Evolutionary conservation across 1,140 invertebrate genomes (phyloP).

Genomic region (Formica exsecta): DNA sequence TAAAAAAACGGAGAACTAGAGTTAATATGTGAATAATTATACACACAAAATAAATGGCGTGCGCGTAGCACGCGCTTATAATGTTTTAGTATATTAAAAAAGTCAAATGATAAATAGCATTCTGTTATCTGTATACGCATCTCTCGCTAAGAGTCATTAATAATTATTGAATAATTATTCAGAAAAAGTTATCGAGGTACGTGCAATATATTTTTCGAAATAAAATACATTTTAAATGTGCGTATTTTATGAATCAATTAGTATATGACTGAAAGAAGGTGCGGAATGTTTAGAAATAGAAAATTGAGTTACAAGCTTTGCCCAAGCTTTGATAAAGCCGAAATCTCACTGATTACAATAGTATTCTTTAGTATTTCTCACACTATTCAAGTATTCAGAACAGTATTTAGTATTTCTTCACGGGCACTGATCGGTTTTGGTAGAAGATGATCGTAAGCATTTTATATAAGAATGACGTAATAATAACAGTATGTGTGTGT

Average conservation of each 20-base stretch:
- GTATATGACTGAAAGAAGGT: neutral
- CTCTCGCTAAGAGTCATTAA: no score
- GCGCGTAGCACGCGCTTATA: no score
- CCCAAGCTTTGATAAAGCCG: neutral
- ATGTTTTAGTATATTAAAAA: no score
- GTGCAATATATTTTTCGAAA: no score
- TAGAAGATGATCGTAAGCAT: conserved; percentile 35
- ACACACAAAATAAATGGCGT: no score
- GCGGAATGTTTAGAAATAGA: neutral
- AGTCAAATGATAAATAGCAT: no score
- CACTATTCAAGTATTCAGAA: no score
- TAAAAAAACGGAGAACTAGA: no score
- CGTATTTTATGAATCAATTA: neutral
- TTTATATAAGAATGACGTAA: conserved; percentile 60
- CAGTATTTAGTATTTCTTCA: neutral
- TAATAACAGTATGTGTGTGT: conserved; percentile 35
- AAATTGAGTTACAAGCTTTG: neutral
- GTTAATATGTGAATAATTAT: no score
- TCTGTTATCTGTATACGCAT: no score
- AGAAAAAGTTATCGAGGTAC: no score
- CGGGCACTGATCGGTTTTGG: conserved; percentile 9
- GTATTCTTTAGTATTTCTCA: neutral
- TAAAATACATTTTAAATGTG: neutral
- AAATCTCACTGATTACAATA: conserved; percentile 21
- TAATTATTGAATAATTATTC: no score